Evolutionary conservation across 2,888 invertebrate species (phyloP).

Genomic region (Caenorhabditis japonica): DNA sequence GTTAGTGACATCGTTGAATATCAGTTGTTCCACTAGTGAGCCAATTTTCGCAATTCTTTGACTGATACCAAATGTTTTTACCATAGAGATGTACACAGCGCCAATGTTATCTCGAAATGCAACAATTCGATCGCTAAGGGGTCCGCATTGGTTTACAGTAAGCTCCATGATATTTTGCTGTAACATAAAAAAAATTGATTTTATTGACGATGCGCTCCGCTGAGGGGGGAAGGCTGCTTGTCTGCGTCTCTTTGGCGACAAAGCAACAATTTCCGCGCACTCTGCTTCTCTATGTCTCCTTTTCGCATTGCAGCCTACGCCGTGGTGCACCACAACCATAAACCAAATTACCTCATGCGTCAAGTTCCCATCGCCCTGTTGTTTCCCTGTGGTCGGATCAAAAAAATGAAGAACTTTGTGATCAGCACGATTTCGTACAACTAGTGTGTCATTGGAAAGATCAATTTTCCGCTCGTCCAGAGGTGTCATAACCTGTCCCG

Average conservation of each 20-base stretch:
- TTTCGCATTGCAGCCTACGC: too few species aligned
- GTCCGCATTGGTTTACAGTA: slow-evolving; percentile 87
- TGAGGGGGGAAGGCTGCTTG: too few species aligned
- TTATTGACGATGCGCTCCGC: too few species aligned
- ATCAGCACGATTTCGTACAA: slow-evolving; percentile 88
- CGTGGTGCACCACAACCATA: too few species aligned
- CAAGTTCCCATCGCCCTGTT: slow-evolving; percentile 85
- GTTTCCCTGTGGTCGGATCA: slow-evolving; percentile 86
- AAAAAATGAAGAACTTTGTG: slow-evolving; percentile 85
- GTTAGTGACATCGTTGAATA: slow-evolving; percentile 86
- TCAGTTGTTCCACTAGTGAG: slow-evolving; percentile 82
- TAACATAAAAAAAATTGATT: slow-evolving; percentile 17
- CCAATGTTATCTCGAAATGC: slow-evolving; percentile 85
- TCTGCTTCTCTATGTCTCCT: too few species aligned
- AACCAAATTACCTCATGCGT: slow-evolving; percentile 83
- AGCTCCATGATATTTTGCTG: slow-evolving; percentile 86
- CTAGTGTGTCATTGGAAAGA: slow-evolving; percentile 89
- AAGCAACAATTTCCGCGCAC: neutral
- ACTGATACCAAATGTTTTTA: slow-evolving; percentile 83
- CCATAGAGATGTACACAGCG: slow-evolving; percentile 79
- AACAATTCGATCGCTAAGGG: slow-evolving; percentile 85
- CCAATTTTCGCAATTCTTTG: slow-evolving; percentile 85
- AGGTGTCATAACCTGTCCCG: slow-evolving; percentile 73
- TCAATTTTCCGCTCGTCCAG: slow-evolving; percentile 81
- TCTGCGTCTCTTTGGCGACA: neutral